phyloP scores from a whole-genome alignment of 2,113 vertebrate genomes.

The Ciconia boyciana region DNA sequence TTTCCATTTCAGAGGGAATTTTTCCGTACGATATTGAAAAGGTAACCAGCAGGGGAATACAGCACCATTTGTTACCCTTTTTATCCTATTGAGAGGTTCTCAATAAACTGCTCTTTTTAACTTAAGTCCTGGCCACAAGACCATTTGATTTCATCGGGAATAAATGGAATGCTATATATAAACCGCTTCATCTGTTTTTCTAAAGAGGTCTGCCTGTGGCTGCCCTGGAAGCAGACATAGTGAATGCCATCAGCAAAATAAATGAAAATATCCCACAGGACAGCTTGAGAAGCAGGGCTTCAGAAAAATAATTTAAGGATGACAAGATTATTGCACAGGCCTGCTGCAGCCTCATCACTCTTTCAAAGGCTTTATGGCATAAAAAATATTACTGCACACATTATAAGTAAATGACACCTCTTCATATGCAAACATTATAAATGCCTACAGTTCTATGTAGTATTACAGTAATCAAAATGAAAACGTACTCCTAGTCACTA shows the following conservation, averaged over 20 bases:
- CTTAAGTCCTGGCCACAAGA: not conserved
- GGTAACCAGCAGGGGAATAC: not conserved
- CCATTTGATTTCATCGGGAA: slow-evolving; percentile 14
- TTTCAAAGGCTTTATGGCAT: slow-evolving; percentile 8
- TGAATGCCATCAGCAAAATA: slow-evolving; percentile 35
- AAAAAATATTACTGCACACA: not conserved
- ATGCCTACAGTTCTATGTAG: not conserved
- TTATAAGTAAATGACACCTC: not conserved
- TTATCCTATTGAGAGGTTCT: not conserved
- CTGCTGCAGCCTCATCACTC: not conserved
- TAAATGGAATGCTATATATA: slow-evolving; percentile 35
- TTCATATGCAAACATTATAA: not conserved
- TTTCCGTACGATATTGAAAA: not conserved
- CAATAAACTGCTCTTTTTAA: slow-evolving; percentile 25
- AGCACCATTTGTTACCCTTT: not conserved
- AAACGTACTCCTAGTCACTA: not conserved
- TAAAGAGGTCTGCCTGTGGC: slow-evolving; percentile 19
- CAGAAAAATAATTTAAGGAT: slow-evolving; percentile 30
- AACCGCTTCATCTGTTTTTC: slow-evolving; percentile 7
- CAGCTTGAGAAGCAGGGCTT: slow-evolving; percentile 10
- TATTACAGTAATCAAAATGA: not conserved
- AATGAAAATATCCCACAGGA: slow-evolving; percentile 37
- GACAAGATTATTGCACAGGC: slow-evolving; percentile 11
- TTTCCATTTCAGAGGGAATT: not conserved
- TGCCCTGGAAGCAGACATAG: not conserved